Evolutionary conservation across 1,140 invertebrate genomes (phyloP).

Genomic region (Aphelinus atriplicis): DNA sequence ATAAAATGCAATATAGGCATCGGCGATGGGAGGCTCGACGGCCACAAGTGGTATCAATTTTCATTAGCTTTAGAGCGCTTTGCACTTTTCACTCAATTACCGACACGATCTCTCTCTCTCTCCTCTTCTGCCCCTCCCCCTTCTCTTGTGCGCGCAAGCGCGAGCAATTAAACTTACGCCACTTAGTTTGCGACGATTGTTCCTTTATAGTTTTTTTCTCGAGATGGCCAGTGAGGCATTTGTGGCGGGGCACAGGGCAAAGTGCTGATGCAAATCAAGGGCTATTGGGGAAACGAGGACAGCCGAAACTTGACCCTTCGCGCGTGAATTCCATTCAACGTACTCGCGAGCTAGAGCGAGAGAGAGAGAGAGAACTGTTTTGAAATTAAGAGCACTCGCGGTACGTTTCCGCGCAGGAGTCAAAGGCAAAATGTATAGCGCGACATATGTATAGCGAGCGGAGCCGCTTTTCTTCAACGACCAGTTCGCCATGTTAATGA

Average conservation of each 20-base stretch:
- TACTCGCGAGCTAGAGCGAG: no score
- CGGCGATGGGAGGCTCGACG: no score
- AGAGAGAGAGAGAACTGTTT: background rate
- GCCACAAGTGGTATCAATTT: no score
- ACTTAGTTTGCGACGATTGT: background rate
- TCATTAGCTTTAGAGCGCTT: no score
- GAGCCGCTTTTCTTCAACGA: background rate
- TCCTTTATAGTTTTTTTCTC: background rate
- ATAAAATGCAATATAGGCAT: no score
- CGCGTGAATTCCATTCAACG: constrained; percentile 6
- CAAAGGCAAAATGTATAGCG: background rate
- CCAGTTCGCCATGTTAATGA: background rate
- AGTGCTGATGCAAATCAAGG: background rate
- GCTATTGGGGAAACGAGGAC: background rate
- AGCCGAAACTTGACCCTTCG: background rate
- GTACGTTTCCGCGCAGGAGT: no score
- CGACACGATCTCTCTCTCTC: no score
- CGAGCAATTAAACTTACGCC: background rate
- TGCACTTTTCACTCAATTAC: no score
- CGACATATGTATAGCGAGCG: background rate
- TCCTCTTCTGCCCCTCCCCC: no score
- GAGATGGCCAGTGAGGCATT: background rate
- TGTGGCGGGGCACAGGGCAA: background rate
- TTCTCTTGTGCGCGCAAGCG: no score
- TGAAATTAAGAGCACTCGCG: constrained; percentile 2